These are phyloP conservation scores for Synodontis membranacea DNA, from an alignment of 2,113 vertebrate genomes.

Conservation along the genomic window DNA sequence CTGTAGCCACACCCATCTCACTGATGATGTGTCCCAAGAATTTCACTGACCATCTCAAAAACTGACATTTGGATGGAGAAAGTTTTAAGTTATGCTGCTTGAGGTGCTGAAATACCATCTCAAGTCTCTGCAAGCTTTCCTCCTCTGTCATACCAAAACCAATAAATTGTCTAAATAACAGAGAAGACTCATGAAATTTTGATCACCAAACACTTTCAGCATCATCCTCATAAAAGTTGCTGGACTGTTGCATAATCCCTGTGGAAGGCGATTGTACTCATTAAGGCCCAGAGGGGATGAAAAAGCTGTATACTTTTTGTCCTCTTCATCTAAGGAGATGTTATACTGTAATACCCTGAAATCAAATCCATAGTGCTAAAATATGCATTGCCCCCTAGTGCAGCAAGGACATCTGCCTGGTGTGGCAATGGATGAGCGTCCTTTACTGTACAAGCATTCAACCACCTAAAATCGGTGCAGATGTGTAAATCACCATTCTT, in stretches of 20 bases:
- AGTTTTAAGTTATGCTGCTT: constrained; percentile 22
- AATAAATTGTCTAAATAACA: constrained; percentile 46
- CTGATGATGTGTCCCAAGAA: constrained; percentile 45
- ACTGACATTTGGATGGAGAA: constrained; percentile 25
- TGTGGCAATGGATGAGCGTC: constrained; percentile 38
- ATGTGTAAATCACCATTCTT: constrained; percentile 31
- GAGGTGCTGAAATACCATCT: constrained; percentile 23
- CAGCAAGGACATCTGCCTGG: constrained; percentile 22
- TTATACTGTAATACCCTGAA: constrained; percentile 45
- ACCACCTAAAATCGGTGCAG: constrained; percentile 37
- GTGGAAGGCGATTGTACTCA: constrained; percentile 22
- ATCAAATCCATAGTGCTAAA: constrained; percentile 41
- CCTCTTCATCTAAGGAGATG: constrained; percentile 23
- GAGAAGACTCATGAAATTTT: constrained; percentile 43
- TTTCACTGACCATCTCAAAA: constrained; percentile 26
- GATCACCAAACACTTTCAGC: constrained; percentile 38
- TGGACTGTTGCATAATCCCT: constrained; percentile 22
- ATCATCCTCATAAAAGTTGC: constrained; percentile 47
- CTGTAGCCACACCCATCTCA: constrained; percentile 2
- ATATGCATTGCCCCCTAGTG: background rate
- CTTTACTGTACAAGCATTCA: constrained; percentile 21
- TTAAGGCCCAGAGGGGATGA: constrained; percentile 21
- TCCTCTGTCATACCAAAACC: constrained; percentile 32
- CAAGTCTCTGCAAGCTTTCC: constrained; percentile 1
- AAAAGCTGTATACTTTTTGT: constrained; percentile 37